Percentiles rank a stretch among this genome's conserved stretches.
These are phyloP conservation scores for Cuculus canorus DNA, from an alignment of 2,797 vertebrate genomes.

Conservation along the genomic window DNA sequence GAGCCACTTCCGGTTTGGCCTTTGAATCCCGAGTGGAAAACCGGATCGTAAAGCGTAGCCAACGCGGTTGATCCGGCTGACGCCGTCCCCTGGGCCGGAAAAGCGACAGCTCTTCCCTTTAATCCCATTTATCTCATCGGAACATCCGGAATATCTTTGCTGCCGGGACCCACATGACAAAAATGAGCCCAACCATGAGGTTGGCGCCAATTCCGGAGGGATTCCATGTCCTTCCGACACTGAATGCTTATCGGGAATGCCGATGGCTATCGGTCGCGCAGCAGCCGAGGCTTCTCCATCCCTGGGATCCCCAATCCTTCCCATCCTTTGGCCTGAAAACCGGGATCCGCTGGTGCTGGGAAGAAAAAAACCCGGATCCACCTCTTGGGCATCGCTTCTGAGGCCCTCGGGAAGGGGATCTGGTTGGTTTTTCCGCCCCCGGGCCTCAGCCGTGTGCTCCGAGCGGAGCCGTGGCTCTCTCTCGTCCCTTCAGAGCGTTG, in stretches of 20 bases:
- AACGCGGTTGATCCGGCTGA: no score
- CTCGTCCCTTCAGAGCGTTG: background rate
- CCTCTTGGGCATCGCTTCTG: no score
- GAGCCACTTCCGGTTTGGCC: no score
- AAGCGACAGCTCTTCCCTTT: conserved; percentile 80
- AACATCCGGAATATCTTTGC: conserved; percentile 23
- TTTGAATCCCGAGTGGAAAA: conserved; percentile 96
- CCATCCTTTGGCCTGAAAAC: background rate
- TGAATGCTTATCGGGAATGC: background rate
- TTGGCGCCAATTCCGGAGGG: background rate
- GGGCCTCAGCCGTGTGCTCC: background rate
- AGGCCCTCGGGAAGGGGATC: background rate
- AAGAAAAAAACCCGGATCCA: no score
- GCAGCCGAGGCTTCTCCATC: no score
- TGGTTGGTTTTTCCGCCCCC: background rate
- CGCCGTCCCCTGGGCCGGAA: no score
- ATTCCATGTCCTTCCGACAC: background rate
- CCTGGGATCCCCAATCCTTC: background rate
- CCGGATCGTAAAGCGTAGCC: conserved; percentile 93
- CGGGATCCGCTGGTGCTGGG: background rate
- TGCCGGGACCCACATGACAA: background rate
- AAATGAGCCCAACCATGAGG: background rate
- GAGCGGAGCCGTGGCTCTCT: background rate
- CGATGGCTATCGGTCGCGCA: no score
- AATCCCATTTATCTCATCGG: background rate